Evolutionary conservation across 2,797 vertebrate genomes (phyloP).

Genomic region (Mycteria americana): DNA sequence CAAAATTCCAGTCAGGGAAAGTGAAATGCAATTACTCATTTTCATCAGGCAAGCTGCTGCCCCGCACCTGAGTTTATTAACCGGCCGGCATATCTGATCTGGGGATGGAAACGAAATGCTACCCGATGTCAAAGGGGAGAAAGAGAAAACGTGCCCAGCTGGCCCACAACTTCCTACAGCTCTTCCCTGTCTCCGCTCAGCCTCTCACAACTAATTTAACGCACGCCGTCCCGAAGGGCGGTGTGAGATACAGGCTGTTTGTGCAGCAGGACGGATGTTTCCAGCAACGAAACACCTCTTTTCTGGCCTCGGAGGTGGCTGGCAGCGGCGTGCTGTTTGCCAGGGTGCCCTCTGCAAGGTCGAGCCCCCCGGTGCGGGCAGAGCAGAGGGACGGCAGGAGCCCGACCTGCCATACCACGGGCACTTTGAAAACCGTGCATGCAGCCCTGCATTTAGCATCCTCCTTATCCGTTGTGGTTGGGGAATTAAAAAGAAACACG

Average conservation of each 20-base stretch:
- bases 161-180: not conserved
- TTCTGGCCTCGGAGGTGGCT: not conserved
- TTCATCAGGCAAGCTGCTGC: constrained; percentile 31
- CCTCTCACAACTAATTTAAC: not conserved
- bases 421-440: not conserved
- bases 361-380: rapidly evolving
- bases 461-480: not conserved
- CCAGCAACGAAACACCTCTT: not conserved
- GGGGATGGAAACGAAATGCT: not conserved
- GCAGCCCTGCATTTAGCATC: not conserved
- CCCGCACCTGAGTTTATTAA: constrained; percentile 38
- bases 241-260: not conserved
- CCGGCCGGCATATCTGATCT: not conserved
- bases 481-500: not conserved
- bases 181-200: not conserved
- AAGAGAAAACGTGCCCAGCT: not conserved
- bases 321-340: not conserved
- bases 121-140: not conserved
- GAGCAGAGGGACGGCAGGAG: not conserved
- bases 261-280: not conserved
- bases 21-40: not conserved
- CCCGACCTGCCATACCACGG: rapidly evolving
- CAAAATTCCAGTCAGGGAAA: constrained; percentile 1
- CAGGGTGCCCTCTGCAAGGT: not conserved
- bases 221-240: not conserved